Evolutionary conservation across 2,113 vertebrate genomes (phyloP).

Genomic region (Nesogale talazaci): DNA sequence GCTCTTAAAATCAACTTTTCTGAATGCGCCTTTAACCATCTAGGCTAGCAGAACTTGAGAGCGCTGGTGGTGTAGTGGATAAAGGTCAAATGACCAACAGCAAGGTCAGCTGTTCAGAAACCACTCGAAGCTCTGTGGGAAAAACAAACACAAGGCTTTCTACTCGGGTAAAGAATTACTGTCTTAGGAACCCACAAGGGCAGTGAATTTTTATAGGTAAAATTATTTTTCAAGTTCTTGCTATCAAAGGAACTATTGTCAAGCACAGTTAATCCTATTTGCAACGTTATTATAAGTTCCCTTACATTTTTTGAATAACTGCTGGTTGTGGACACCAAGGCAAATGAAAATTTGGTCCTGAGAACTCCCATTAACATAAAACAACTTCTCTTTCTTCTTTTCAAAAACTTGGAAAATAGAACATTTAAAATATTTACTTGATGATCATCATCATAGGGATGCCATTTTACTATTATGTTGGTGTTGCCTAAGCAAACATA

Average conservation of each 20-base stretch:
- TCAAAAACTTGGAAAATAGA: neutral
- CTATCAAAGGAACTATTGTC: neutral
- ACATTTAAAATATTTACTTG: constrained; percentile 29
- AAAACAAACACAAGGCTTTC: too few relatives aligned
- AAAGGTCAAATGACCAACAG: neutral
- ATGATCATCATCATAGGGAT: neutral
- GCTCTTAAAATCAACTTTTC: neutral
- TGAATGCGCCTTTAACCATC: neutral
- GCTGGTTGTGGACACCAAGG: neutral
- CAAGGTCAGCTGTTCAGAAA: too few relatives aligned
- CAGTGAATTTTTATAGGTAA: too few relatives aligned
- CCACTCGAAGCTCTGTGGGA: too few relatives aligned
- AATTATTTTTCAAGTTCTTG: neutral
- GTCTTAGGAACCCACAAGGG: too few relatives aligned
- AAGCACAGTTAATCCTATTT: neutral
- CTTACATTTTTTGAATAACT: neutral
- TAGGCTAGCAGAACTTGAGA: neutral
- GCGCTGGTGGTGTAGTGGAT: neutral
- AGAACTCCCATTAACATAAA: constrained; percentile 34
- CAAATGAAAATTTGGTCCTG: constrained; percentile 28
- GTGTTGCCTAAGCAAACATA: constrained; percentile 32
- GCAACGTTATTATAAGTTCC: neutral
- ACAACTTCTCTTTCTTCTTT: neutral
- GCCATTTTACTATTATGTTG: constrained; percentile 39
- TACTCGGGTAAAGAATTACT: too few relatives aligned